Evolutionary conservation across 2,113 vertebrate genomes (phyloP).

Genomic region (Capra hircus): DNA sequence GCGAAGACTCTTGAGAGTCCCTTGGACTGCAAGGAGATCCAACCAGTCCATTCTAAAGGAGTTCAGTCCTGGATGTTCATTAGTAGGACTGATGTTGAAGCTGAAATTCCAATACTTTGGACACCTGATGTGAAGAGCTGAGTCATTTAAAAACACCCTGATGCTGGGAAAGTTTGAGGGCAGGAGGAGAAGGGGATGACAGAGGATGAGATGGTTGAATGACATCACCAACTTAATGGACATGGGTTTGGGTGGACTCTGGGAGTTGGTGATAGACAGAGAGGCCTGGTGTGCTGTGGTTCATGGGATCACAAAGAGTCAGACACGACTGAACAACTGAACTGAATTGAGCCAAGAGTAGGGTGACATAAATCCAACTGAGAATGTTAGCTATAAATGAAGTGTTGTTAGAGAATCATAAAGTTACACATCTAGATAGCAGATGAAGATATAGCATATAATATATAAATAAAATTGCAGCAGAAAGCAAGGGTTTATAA

Average conservation of each 20-base stretch:
- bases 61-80: background rate
- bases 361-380: background rate
- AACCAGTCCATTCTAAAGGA: background rate
- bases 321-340: background rate
- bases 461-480: background rate
- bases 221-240: background rate
- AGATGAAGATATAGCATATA: background rate
- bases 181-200: background rate
- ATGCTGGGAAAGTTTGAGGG: background rate
- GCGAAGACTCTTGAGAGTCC: background rate
- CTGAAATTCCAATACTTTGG: background rate
- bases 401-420: background rate
- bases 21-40: background rate
- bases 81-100: background rate
- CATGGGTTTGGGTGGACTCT: background rate
- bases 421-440: background rate
- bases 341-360: background rate
- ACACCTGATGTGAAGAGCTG: background rate
- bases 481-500: background rate
- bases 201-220: background rate
- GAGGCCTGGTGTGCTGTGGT: rapidly evolving
- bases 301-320: background rate
- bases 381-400: background rate
- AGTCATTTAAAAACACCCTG: background rate
- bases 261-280: background rate